These are phyloP conservation scores for Leptarthrus brevirostris DNA, from an alignment of 2,888 invertebrate genomes.

Conservation along the genomic window DNA sequence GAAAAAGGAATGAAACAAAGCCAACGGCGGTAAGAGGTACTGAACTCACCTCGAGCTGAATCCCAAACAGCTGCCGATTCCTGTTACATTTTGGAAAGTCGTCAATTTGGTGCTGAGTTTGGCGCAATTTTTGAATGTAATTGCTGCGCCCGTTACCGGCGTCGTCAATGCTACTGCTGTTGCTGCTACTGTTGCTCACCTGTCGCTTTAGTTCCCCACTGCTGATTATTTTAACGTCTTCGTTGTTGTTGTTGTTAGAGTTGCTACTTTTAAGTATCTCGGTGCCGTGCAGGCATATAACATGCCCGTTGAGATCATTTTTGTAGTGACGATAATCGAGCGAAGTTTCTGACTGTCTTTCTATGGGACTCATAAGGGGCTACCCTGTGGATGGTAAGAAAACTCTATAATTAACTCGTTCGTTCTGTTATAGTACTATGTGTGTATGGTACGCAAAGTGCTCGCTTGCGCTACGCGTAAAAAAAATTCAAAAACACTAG, in stretches of 20 bases:
- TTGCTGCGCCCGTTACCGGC: not conserved
- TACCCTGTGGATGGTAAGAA: too few relatives aligned
- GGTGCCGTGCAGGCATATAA: not conserved
- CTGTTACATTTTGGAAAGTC: slow-evolving; percentile 51
- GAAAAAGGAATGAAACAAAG: too few relatives aligned
- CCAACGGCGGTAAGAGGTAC: too few relatives aligned
- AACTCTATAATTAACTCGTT: too few relatives aligned
- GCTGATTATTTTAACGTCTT: not conserved
- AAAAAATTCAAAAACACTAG: too few relatives aligned
- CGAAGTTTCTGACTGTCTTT: slow-evolving; percentile 46
- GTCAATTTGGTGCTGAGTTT: not conserved
- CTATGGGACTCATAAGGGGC: slow-evolving; percentile 54
- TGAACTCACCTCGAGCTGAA: slow-evolving; percentile 55
- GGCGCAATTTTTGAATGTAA: not conserved
- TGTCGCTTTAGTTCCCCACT: slow-evolving; percentile 9
- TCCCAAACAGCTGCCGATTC: slow-evolving; percentile 53
- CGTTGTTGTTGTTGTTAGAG: not conserved
- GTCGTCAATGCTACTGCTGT: not conserved
- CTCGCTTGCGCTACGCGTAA: too few relatives aligned
- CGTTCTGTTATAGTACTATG: too few relatives aligned
- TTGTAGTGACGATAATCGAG: slow-evolving; percentile 31
- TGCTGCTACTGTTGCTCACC: slow-evolving; percentile 14
- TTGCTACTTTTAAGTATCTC: slow-evolving; percentile 25
- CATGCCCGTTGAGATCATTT: not conserved
- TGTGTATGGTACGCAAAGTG: too few relatives aligned